Percentiles rank a stretch among this genome's conserved stretches.
Conservation (phyloP, 1,140 invertebrate species). For the Drosophila seguyi region DNA sequence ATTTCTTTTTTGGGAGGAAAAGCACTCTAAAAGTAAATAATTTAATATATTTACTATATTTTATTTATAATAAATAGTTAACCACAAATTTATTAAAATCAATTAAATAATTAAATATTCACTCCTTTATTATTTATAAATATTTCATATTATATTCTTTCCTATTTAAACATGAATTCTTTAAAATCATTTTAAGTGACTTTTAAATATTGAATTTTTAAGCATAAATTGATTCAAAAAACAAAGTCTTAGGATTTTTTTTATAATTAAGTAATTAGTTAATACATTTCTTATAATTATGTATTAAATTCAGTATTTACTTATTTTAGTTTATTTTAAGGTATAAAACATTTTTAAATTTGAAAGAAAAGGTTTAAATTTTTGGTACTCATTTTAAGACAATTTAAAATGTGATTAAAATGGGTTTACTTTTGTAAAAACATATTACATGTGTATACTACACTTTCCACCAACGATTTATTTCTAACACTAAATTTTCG, state of each 20-base stretch:
- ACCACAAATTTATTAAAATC: neutral
- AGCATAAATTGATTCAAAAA: neutral
- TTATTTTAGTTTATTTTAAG: too few species aligned
- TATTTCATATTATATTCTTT: neutral
- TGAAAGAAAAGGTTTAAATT: too few species aligned
- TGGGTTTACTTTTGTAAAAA: too few species aligned
- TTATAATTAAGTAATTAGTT: too few species aligned
- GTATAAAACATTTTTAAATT: too few species aligned
- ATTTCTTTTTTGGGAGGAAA: neutral
- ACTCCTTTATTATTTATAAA: neutral
- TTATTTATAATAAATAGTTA: neutral
- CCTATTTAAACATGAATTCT: neutral
- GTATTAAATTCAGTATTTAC: neutral
- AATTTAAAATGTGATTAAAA: neutral
- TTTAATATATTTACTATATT: neutral
- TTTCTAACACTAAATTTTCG: too few species aligned
- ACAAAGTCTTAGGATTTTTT: neutral
- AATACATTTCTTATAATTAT: too few species aligned
- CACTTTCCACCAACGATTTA: too few species aligned
- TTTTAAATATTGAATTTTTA: neutral
- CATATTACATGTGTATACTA: too few species aligned
- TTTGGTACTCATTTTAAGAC: neutral
- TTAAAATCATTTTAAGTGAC: neutral
- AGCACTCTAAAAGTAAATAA: neutral
- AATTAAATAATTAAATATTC: neutral